Conservation (phyloP, 2,113 vertebrate genomes). For the Aplodontia rufa region DNA sequence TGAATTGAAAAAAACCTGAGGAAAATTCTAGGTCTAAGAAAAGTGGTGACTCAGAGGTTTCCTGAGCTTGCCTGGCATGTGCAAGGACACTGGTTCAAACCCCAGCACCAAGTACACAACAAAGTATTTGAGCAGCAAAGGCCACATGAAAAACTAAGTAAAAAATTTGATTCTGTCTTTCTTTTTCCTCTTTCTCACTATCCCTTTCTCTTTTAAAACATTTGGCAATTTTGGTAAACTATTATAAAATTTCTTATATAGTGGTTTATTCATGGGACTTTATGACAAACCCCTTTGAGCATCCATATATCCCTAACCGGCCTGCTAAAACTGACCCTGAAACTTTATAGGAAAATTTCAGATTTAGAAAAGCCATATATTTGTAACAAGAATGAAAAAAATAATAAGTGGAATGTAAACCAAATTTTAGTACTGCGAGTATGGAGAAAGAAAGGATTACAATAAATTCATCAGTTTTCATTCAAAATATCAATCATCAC, state of each 20-base stretch:
- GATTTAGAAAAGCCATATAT: not conserved
- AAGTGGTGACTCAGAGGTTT: no score
- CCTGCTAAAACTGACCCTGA: not conserved
- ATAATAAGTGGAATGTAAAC: not conserved
- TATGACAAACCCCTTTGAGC: not conserved
- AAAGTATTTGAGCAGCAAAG: no score
- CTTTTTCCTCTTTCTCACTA: no score
- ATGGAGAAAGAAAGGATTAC: not conserved
- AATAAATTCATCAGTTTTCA: not conserved
- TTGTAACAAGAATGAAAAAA: not conserved
- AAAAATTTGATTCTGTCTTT: no score
- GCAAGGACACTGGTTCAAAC: no score
- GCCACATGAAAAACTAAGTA: no score
- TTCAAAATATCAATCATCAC: not conserved
- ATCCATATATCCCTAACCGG: not conserved
- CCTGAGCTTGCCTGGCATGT: no score
- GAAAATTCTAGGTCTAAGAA: not conserved
- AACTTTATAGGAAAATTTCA: not conserved
- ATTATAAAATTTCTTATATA: not conserved
- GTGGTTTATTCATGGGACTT: not conserved
- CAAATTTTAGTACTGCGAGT: not conserved
- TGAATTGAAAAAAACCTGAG: not conserved
- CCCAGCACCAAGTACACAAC: no score
- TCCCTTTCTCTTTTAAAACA: no score
- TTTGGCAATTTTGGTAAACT: conserved; percentile 22